Evolutionary conservation across 2,888 invertebrate genomes (phyloP), one percentile per base, ranked within the genome.

Genomic region (Thymelicus sylvestris): DNA sequence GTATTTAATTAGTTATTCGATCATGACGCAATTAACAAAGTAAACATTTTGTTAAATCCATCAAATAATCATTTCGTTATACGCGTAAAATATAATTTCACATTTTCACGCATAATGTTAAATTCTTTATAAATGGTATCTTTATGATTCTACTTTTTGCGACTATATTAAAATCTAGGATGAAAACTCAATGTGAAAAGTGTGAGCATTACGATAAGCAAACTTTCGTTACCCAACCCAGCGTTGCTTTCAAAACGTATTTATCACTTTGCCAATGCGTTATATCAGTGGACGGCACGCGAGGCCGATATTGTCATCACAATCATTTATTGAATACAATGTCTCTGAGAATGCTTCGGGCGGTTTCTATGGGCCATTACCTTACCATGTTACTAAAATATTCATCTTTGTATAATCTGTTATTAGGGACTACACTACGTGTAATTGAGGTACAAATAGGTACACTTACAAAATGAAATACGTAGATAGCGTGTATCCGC

Each of bases 191-290:
- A 59, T n/a, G 47, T 69, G 63, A 55, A 68, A 63, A 62, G 41
- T 68, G 38, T 55, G 52, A 59, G 41, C 55, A 24, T n/a, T n/a
- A n/a, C n/a, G n/a, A 70, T 38, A 44, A 15, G n/a, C 59, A 69
- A 64, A 68, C 62, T 67, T 48, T 67, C 67, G 24, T 67, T 61
- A 67, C 10, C 62, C 55, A 61, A 68, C 47, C 44, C 2, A 52
- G n/a, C 41, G 31, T 55, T 55, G 52, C 67, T 68, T 68, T 68
- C 67, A 67, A 67, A 66, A 48, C 60, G 19, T 67, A 67, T 67
- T 60, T 67, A n/a, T 59, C 12, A 59, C 59, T 48, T 50, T 44
- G 67, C 52, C 39, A 50, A 61, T 61, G 57, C 10, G 38, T 50
- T 60, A 39, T 47, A 61, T 24, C 52, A 13, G 41, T 38, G 19